Percentiles rank a stretch among this genome's conserved stretches.
phyloP scores from a whole-genome alignment of 1,140 invertebrate species.

The Drosophila truncata region DNA sequence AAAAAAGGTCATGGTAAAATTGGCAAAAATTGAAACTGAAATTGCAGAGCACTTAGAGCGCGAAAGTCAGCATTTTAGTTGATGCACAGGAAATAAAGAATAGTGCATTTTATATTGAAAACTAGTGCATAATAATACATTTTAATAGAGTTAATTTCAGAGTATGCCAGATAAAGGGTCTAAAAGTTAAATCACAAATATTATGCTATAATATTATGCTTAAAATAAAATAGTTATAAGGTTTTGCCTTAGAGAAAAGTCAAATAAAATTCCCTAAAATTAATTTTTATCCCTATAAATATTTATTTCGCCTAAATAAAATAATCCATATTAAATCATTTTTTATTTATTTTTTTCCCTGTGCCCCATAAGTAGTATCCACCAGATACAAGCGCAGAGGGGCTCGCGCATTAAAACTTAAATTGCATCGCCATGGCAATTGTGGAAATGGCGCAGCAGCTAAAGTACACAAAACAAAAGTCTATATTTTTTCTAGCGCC shows the following conservation, averaged over 20 bases:
- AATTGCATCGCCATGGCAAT: constrained; percentile 67
- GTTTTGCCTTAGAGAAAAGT: not conserved
- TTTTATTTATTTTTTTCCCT: not conserved
- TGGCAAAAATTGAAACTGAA: constrained; percentile 78
- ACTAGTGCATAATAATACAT: not conserved
- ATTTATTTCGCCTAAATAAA: not conserved
- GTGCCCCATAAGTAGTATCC: constrained; percentile 48
- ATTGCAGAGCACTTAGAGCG: constrained; percentile 73
- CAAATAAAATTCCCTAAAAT: accelerated
- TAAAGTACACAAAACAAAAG: constrained; percentile 31
- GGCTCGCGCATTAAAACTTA: constrained; percentile 45
- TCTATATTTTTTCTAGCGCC: constrained; percentile 19
- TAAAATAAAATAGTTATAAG: not conserved
- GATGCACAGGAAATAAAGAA: constrained; percentile 6
- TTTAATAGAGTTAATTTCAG: not conserved
- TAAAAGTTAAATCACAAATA: too few relatives aligned
- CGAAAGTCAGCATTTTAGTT: constrained; percentile 59
- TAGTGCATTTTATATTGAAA: not conserved
- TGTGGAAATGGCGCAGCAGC: constrained; percentile 55
- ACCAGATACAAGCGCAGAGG: constrained; percentile 52
- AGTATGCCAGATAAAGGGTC: not conserved
- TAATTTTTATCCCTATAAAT: not conserved
- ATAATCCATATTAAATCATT: too few relatives aligned
- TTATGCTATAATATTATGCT: too few relatives aligned
- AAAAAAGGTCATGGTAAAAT: constrained; percentile 82